Conservation (phyloP, 2,888 invertebrate genomes). For the Drosophila vallismaia region DNA sequence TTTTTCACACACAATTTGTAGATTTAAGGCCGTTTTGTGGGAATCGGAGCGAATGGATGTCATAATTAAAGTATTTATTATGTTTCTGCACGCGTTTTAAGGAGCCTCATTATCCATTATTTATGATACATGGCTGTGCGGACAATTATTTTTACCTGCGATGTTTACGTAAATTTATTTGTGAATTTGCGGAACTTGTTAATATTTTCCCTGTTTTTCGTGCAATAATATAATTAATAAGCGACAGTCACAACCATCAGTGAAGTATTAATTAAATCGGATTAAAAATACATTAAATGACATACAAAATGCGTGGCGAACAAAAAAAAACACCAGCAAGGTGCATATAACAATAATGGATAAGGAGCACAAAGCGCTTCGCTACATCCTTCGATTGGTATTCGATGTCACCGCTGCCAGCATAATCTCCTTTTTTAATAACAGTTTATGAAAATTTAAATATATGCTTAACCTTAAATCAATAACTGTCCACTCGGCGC, state of each 20-base stretch:
- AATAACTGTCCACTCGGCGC: slow-evolving; percentile 46
- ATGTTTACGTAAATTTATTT: slow-evolving; percentile 56
- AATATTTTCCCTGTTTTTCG: slow-evolving; percentile 44
- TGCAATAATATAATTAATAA: slow-evolving; percentile 59
- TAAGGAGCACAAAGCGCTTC: slow-evolving; percentile 15
- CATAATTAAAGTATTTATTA: slow-evolving; percentile 40
- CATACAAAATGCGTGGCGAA: slow-evolving; percentile 21
- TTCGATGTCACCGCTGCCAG: slow-evolving; percentile 3
- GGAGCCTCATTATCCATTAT: slow-evolving; percentile 56
- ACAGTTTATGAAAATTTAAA: slow-evolving; percentile 68
- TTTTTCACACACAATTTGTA: slow-evolving; percentile 62
- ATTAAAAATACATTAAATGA: slow-evolving; percentile 47
- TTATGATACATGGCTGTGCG: slow-evolving; percentile 41
- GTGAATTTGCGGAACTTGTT: slow-evolving; percentile 61
- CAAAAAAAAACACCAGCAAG: slow-evolving; percentile 36
- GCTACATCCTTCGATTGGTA: slow-evolving; percentile 11
- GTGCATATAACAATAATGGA: slow-evolving; percentile 23
- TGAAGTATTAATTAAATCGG: slow-evolving; percentile 45
- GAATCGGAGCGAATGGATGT: slow-evolving; percentile 19
- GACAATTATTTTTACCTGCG: slow-evolving; percentile 36
- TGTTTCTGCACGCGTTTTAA: slow-evolving; percentile 36
- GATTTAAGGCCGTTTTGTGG: slow-evolving; percentile 59
- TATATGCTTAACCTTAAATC: slow-evolving; percentile 69
- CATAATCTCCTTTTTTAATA: slow-evolving; percentile 68
- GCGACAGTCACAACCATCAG: slow-evolving; percentile 16